These are phyloP conservation scores for Musca vetustissima DNA, from an alignment of 1,140 invertebrate genomes.

Conservation along the genomic window DNA sequence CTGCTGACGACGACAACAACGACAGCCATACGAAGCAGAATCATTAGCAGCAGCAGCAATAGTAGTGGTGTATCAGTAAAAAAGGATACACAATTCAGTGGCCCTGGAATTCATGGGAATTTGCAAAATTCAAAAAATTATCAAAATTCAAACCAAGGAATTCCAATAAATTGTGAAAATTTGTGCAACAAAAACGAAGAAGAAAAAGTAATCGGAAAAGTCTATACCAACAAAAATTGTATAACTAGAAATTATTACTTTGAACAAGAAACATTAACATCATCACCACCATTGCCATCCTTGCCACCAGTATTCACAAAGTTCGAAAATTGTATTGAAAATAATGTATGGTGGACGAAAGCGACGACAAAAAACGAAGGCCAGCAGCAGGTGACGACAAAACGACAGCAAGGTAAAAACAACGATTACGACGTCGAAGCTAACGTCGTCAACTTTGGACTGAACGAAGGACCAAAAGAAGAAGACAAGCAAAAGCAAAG, in stretches of 20 bases:
- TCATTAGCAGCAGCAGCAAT: no score
- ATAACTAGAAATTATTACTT: no score
- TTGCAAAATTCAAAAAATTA: neutral
- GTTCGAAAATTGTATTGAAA: neutral
- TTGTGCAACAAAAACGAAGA: neutral
- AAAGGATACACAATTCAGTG: no score
- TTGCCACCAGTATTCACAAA: neutral
- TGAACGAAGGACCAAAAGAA: neutral
- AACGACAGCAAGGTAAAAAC: conserved; percentile 18
- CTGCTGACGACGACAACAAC: no score
- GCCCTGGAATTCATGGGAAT: no score
- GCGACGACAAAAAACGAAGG: conserved; percentile 23
- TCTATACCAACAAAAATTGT: conserved; percentile 15
- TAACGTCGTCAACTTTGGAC: neutral
- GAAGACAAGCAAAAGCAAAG: neutral
- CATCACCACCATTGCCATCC: neutral
- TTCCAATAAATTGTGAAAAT: neutral
- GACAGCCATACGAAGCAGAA: no score
- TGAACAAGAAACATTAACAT: neutral
- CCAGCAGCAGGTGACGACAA: conserved; percentile 20
- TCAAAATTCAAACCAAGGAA: neutral
- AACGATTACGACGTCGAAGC: neutral
- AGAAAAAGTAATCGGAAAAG: no score
- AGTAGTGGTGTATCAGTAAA: no score
- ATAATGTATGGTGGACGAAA: conserved; percentile 11